Conservation (phyloP, 2,797 vertebrate genomes). For the Emys orbicularis region DNA sequence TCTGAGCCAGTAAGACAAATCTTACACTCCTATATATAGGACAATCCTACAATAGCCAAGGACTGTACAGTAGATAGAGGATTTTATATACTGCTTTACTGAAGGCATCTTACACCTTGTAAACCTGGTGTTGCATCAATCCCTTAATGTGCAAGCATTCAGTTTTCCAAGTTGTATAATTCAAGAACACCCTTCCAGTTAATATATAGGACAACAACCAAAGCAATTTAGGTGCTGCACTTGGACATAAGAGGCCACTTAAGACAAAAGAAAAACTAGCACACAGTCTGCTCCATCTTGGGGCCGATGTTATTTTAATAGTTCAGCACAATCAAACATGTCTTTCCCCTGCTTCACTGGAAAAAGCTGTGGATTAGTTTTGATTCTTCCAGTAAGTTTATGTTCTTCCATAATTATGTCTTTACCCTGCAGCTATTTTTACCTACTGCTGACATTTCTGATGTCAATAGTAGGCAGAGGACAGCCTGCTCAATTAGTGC, state of each 20-base stretch:
- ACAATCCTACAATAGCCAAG: background rate
- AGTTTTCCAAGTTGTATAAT: background rate
- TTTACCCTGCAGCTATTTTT: background rate
- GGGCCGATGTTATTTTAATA: background rate
- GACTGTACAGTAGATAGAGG: background rate
- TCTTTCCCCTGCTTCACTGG: background rate
- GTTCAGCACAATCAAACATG: background rate
- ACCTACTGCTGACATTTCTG: background rate
- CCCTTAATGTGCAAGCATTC: background rate
- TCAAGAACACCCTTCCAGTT: background rate
- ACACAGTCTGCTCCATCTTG: background rate
- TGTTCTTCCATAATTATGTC: background rate
- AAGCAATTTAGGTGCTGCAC: background rate
- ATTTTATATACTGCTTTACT: background rate
- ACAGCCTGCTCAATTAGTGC: background rate
- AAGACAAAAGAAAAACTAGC: background rate
- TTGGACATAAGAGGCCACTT: background rate
- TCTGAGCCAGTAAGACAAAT: background rate
- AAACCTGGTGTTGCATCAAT: background rate
- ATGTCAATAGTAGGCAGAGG: background rate
- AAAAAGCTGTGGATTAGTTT: background rate
- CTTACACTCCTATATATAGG: accelerated
- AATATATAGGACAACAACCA: background rate
- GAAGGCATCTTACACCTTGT: background rate
- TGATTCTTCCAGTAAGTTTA: background rate